These are phyloP conservation scores for Latrodectus hesperus DNA, from an alignment of 2,888 invertebrate genomes.

Conservation along the genomic window DNA sequence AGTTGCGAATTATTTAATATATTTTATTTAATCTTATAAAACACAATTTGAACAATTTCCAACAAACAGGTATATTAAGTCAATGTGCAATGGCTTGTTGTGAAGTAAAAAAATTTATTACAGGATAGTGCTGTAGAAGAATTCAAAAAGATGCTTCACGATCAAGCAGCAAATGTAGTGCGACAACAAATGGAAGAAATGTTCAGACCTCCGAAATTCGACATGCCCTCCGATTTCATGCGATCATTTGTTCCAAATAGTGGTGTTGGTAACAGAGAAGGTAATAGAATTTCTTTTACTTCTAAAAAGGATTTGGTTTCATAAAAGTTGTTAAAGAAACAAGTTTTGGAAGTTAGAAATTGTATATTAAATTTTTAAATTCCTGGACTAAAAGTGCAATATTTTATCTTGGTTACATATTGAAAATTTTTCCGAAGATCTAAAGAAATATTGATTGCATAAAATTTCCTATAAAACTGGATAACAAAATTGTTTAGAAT, in stretches of 20 bases:
- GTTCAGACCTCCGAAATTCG: conserved; percentile 25
- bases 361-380: no score
- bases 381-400: no score
- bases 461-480: no score
- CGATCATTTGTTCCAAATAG: conserved; percentile 40
- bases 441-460: no score
- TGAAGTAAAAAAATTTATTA: background rate
- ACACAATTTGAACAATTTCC: background rate
- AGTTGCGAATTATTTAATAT: no score
- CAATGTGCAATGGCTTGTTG: no score
- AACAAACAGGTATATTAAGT: background rate
- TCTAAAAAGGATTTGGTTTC: no score
- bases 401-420: no score
- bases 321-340: no score
- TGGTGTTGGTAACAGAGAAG: conserved; percentile 66
- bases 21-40: background rate
- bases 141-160: conserved; percentile 6
- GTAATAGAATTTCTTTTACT: background rate
- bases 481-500: no score
- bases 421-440: no score
- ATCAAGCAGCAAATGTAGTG: conserved; percentile 9
- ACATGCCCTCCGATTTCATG: conserved; percentile 53
- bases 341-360: no score
- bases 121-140: background rate
- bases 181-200: conserved; percentile 29